These are phyloP conservation scores for Penaeus chinensis DNA, from an alignment of 1,140 invertebrate genomes.

Conservation along the genomic window DNA sequence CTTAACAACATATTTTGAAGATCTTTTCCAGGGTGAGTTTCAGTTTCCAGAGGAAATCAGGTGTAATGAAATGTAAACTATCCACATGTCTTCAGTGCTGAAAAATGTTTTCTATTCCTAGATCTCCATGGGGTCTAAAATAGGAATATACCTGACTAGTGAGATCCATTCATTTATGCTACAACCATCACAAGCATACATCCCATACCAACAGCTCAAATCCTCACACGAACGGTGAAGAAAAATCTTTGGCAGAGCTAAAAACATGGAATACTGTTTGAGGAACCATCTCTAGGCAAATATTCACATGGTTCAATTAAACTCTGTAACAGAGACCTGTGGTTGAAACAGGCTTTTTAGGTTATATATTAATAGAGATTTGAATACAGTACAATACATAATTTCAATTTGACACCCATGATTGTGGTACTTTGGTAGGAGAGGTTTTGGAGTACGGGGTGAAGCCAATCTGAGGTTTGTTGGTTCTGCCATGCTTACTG, in stretches of 20 bases:
- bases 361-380: not conserved
- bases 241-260: slow-evolving; percentile 56
- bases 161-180: slow-evolving; percentile 53
- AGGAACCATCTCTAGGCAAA: slow-evolving; percentile 29
- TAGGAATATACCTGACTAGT: slow-evolving; percentile 56
- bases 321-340: slow-evolving; percentile 16
- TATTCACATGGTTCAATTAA: slow-evolving; percentile 39
- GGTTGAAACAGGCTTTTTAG: slow-evolving; percentile 30
- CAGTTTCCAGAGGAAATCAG: too few species aligned
- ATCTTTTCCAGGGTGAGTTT: too few species aligned
- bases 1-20: too few species aligned
- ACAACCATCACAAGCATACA: slow-evolving; percentile 52
- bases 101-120: not conserved
- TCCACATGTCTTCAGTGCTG: too few species aligned
- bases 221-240: slow-evolving; percentile 29
- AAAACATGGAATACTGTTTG: slow-evolving; percentile 52
- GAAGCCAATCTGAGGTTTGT: slow-evolving; percentile 51
- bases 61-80: too few species aligned
- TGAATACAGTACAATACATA: slow-evolving; percentile 31
- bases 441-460: slow-evolving; percentile 57
- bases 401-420: slow-evolving; percentile 55
- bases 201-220: slow-evolving; percentile 12
- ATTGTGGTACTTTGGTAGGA: slow-evolving; percentile 55
- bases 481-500: slow-evolving; percentile 48
- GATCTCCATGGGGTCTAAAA: slow-evolving; percentile 35